Percentiles rank a stretch among this genome's conserved stretches.
Conservation (phyloP, 2,888 invertebrate species). For the Philopedon plagiatum region DNA sequence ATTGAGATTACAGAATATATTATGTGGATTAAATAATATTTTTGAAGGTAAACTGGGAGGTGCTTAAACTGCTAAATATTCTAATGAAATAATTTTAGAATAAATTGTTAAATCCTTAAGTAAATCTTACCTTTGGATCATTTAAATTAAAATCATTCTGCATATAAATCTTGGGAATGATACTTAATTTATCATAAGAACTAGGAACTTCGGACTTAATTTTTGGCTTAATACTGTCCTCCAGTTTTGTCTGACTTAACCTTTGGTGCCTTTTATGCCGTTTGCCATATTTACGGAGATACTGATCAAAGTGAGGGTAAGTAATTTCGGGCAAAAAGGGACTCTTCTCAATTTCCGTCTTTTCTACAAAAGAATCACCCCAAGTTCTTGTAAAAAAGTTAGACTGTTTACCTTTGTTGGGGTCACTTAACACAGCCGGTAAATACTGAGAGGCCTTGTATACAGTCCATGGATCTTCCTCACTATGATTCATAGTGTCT, state of each 20-base stretch:
- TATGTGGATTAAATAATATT: too few species aligned
- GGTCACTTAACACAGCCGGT: slow-evolving; percentile 96
- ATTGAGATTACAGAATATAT: background rate
- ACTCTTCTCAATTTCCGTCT: slow-evolving; percentile 82
- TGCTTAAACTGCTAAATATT: too few species aligned
- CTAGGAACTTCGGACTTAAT: slow-evolving; percentile 61
- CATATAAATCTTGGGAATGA: slow-evolving; percentile 89
- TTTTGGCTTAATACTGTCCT: slow-evolving; percentile 59
- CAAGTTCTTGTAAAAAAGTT: slow-evolving; percentile 98
- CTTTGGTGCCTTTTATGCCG: slow-evolving; percentile 77
- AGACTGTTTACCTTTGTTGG: slow-evolving; percentile 89
- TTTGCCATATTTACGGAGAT: slow-evolving; percentile 84
- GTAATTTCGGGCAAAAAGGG: slow-evolving; percentile 88
- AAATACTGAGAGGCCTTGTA: slow-evolving; percentile 95
- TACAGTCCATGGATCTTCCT: slow-evolving; percentile 82
- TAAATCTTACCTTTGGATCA: slow-evolving; percentile 78
- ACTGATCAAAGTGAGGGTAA: slow-evolving; percentile 87
- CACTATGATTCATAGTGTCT: slow-evolving; percentile 56
- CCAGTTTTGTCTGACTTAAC: slow-evolving; percentile 63
- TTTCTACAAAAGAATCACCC: slow-evolving; percentile 96
- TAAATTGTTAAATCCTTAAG: too few species aligned
- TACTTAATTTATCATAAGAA: slow-evolving; percentile 71
- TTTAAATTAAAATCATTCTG: slow-evolving; percentile 85
- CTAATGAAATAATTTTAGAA: too few species aligned
- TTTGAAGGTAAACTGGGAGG: too few species aligned